phyloP scores from a whole-genome alignment of 2,113 vertebrate genomes.

The Sylvietta virens region DNA sequence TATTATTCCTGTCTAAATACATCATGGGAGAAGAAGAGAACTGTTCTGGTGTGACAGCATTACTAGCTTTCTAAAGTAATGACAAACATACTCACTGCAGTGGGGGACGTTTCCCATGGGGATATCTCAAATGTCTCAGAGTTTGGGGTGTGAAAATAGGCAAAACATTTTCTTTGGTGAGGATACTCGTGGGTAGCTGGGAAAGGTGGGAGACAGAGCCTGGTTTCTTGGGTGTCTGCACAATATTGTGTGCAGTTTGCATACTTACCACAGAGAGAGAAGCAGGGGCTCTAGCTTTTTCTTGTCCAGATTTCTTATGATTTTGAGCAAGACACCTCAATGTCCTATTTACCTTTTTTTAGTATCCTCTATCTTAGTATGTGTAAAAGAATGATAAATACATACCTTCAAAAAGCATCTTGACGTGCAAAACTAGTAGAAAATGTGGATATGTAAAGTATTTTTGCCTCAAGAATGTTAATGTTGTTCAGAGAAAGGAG shows the following conservation, averaged over 20 bases:
- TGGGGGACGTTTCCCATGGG: not conserved
- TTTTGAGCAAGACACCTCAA: not conserved
- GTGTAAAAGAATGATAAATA: not conserved
- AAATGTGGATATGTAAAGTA: not conserved
- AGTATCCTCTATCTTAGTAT: not conserved
- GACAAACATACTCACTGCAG: not conserved
- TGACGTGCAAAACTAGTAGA: not conserved
- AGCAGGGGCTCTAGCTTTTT: not conserved
- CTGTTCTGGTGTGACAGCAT: not conserved
- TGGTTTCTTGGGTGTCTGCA: not conserved
- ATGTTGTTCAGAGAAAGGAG: not conserved
- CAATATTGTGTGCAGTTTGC: not conserved
- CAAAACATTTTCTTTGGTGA: not conserved
- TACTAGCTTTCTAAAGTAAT: not conserved
- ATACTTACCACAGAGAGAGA: not conserved
- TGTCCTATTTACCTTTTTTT: not conserved
- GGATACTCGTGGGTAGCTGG: not conserved
- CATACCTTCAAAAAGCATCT: not conserved
- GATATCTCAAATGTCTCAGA: not conserved
- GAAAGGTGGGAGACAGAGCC: not conserved
- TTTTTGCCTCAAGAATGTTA: not conserved
- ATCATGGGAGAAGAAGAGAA: not conserved
- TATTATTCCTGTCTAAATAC: constrained; percentile 1
- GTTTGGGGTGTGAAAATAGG: not conserved
- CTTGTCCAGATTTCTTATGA: not conserved